These are phyloP conservation scores for Rhingia campestris DNA, from an alignment of 2,888 invertebrate species.

Conservation along the genomic window DNA sequence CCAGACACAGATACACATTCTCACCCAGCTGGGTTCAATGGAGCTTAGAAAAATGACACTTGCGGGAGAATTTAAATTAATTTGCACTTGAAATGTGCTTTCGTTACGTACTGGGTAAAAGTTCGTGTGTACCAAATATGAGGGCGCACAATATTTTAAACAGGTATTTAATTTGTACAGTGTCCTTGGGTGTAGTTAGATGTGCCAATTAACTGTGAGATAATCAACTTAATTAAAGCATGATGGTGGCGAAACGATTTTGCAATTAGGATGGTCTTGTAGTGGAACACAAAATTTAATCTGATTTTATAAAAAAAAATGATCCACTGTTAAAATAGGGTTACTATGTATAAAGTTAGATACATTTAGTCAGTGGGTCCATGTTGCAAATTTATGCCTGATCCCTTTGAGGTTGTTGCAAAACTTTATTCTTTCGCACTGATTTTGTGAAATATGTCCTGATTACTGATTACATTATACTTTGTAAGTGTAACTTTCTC, in stretches of 20 bases:
- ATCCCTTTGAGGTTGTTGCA: constrained; percentile 7
- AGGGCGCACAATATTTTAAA: constrained; percentile 5
- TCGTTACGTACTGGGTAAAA: constrained; percentile 14
- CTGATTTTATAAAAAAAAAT: constrained; percentile 19
- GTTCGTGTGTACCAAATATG: constrained; percentile 15
- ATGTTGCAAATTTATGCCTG: constrained; percentile 8
- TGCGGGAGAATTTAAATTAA: constrained; percentile 55
- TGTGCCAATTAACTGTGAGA: background rate
- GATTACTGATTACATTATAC: constrained; percentile 57
- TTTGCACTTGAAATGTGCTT: constrained; percentile 40
- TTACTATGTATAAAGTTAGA: too few species aligned
- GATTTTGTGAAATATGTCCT: constrained; percentile 64
- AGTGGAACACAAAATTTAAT: constrained; percentile 46
- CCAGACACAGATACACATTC: background rate
- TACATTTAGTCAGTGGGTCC: too few species aligned
- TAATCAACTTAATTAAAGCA: constrained; percentile 46
- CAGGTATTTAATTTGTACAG: constrained; percentile 12
- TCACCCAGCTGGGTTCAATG: constrained; percentile 25
- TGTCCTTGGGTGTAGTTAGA: background rate
- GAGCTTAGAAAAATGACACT: constrained; percentile 45
- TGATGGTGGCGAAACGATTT: constrained; percentile 1
- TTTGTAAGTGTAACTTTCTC: constrained; percentile 34
- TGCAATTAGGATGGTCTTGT: constrained; percentile 19
- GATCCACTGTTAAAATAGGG: background rate
- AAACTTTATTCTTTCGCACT: constrained; percentile 51